These are phyloP conservation scores for Ceratotherium simum DNA, from an alignment of 2,113 vertebrate species.

Conservation along the genomic window DNA sequence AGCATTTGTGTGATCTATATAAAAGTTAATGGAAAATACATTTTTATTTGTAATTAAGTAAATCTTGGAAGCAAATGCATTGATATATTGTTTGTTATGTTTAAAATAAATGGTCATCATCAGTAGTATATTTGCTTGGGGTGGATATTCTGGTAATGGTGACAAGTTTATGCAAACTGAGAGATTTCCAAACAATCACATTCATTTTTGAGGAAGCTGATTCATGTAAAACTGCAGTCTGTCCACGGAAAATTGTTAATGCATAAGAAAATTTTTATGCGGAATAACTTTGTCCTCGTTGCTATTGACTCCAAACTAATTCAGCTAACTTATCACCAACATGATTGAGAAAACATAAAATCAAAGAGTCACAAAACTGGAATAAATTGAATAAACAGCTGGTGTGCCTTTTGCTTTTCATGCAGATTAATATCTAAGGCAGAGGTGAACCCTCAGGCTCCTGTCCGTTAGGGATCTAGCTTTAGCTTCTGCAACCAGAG, in stretches of 20 bases:
- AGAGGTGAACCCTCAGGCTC: neutral
- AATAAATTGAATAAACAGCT: neutral
- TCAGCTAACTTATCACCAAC: neutral
- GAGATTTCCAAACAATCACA: neutral
- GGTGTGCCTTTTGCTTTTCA: neutral
- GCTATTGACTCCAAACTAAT: neutral
- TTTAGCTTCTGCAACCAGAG: neutral
- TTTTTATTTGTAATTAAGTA: neutral
- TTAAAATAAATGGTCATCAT: neutral
- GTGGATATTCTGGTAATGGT: neutral
- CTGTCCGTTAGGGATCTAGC: neutral
- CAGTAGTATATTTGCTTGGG: neutral
- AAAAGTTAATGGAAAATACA: neutral
- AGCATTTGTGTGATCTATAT: neutral
- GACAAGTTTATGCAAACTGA: neutral
- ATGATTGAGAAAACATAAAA: neutral
- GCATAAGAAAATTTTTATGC: neutral
- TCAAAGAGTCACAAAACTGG: neutral
- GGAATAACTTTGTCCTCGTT: slow-evolving; percentile 8
- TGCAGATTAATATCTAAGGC: neutral
- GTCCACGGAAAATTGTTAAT: neutral
- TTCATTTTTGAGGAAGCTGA: neutral
- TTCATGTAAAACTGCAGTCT: neutral
- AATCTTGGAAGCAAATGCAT: neutral
- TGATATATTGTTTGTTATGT: neutral